Evolutionary conservation across 2,888 invertebrate species (phyloP).

Genomic region (Melanostoma mellinum): DNA sequence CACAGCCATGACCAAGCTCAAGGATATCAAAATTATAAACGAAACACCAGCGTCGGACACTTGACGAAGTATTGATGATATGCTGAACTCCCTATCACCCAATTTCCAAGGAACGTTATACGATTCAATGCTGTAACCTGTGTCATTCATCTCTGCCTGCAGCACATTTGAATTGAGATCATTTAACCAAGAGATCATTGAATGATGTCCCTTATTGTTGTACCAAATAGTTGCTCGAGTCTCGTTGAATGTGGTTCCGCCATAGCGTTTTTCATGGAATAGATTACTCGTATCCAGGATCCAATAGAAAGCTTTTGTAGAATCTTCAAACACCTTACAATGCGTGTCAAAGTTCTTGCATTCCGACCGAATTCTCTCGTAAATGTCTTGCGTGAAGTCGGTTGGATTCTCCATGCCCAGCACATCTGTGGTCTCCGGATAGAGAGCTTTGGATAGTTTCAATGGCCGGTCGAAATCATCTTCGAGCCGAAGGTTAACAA

Average conservation of each 20-base stretch:
- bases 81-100: slow-evolving; percentile 88
- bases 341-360: slow-evolving; percentile 70
- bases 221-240: slow-evolving; percentile 89
- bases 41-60: slow-evolving; percentile 87
- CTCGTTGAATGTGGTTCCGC: slow-evolving; percentile 82
- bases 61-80: slow-evolving; percentile 87
- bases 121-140: slow-evolving; percentile 84
- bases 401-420: slow-evolving; percentile 77
- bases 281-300: slow-evolving; percentile 82
- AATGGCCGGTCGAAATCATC: slow-evolving; percentile 85
- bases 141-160: slow-evolving; percentile 81
- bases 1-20: slow-evolving; percentile 89
- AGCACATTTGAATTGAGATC: slow-evolving; percentile 87
- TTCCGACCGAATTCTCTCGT: slow-evolving; percentile 73
- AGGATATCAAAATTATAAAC: slow-evolving; percentile 85
- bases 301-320: slow-evolving; percentile 82
- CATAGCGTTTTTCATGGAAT: slow-evolving; percentile 83
- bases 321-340: slow-evolving; percentile 78
- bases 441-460: slow-evolving; percentile 83
- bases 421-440: slow-evolving; percentile 82
- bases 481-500: slow-evolving; percentile 86
- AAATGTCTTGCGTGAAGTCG: slow-evolving; percentile 75
- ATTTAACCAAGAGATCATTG: slow-evolving; percentile 89
- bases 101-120: slow-evolving; percentile 92
- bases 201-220: slow-evolving; percentile 94